Conservation (phyloP, 2,113 vertebrate genomes). For the Leucosticte australis region DNA sequence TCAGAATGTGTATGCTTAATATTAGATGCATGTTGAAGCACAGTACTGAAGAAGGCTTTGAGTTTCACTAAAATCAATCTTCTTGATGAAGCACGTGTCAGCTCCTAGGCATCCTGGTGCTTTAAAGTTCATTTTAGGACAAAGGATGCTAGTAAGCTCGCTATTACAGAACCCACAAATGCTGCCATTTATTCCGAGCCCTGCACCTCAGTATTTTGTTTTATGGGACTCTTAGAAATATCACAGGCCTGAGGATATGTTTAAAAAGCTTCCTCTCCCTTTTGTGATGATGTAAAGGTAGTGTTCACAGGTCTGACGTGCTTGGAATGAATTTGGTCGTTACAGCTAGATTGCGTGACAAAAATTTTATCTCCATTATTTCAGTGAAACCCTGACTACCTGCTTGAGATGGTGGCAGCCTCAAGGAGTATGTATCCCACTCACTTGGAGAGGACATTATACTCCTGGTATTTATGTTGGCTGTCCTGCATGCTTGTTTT, state of each 20-base stretch:
- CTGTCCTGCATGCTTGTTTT: neutral
- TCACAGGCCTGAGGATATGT: slow-evolving; percentile 25
- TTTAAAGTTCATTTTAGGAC: slow-evolving; percentile 10
- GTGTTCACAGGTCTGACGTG: neutral
- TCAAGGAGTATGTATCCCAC: neutral
- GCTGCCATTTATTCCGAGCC: neutral
- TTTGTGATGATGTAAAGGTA: slow-evolving; percentile 15
- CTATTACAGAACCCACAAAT: neutral
- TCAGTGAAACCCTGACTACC: neutral
- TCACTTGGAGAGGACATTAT: neutral
- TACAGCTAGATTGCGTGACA: neutral
- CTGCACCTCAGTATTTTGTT: neutral
- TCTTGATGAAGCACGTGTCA: neutral
- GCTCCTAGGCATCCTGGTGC: neutral
- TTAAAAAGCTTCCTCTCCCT: slow-evolving; percentile 27
- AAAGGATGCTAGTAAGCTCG: accelerated
- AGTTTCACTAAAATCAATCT: neutral
- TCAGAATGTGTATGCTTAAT: neutral
- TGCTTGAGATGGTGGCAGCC: neutral
- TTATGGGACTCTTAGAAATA: slow-evolving; percentile 26
- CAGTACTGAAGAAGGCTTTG: neutral
- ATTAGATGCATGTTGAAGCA: neutral
- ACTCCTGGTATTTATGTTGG: slow-evolving; percentile 25
- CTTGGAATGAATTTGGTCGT: slow-evolving; percentile 30
- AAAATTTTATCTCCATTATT: neutral